A percentile compares a stretch with the other conserved stretches of the same genome.
phyloP scores from a whole-genome alignment of 2,888 invertebrate genomes.

The Drosophila fulvimacula region DNA sequence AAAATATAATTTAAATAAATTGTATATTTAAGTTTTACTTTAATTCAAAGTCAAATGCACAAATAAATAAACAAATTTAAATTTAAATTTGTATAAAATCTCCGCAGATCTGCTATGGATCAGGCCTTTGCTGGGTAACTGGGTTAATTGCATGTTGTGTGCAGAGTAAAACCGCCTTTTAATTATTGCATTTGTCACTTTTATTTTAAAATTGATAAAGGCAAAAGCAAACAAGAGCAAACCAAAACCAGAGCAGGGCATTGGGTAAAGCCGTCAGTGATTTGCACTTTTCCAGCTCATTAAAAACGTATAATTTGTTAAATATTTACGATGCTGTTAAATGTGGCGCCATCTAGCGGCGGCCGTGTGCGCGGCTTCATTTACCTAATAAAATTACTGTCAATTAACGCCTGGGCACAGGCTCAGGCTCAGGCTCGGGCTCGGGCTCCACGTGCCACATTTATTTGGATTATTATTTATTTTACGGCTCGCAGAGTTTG shows the following conservation, averaged over 20 bases:
- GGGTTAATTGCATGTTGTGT: slow-evolving; percentile 53
- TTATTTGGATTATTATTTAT: slow-evolving; percentile 80
- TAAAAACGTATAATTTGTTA: slow-evolving; percentile 78
- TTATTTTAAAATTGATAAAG: slow-evolving; percentile 19
- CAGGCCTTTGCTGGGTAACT: slow-evolving; percentile 20
- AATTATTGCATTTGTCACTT: slow-evolving; percentile 56
- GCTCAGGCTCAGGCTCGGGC: background rate
- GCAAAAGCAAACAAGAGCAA: slow-evolving; percentile 4
- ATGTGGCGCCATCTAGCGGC: slow-evolving; percentile 53
- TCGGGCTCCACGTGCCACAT: slow-evolving; percentile 36
- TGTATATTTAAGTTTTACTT: background rate
- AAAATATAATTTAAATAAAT: too few species aligned
- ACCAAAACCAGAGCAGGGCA: background rate
- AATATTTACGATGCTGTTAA: slow-evolving; percentile 75
- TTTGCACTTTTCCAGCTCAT: slow-evolving; percentile 81
- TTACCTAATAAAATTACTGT: slow-evolving; percentile 80
- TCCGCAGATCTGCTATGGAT: slow-evolving; percentile 31
- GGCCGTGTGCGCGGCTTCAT: slow-evolving; percentile 43
- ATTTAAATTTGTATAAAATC: slow-evolving; percentile 14
- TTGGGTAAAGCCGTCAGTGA: slow-evolving; percentile 60
- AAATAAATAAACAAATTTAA: background rate
- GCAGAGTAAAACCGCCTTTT: slow-evolving; percentile 43
- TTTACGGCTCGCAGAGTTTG: slow-evolving; percentile 46
- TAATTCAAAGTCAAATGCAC: background rate
- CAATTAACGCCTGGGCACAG: slow-evolving; percentile 62